phyloP scores from a whole-genome alignment of 1,140 invertebrate species.

The Drosophila malerkotliana region DNA sequence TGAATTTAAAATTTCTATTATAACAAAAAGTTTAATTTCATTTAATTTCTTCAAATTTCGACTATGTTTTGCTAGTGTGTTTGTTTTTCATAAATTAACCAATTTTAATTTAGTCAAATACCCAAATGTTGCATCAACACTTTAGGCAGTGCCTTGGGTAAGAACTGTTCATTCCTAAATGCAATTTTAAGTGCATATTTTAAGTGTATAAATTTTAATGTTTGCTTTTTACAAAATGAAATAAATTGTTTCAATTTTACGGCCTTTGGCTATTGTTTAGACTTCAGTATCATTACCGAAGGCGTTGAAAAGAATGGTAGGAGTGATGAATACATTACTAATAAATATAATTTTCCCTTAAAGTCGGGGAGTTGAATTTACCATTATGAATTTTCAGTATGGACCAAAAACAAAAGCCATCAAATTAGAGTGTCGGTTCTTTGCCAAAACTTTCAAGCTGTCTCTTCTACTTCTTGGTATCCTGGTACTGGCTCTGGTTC shows the following conservation, averaged over 20 bases:
- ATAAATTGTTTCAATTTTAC: constrained; percentile 32
- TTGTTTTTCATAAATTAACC: constrained; percentile 35
- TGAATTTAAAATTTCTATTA: too few relatives aligned
- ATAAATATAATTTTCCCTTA: neutral
- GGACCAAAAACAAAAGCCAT: constrained; percentile 21
- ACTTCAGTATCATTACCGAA: constrained; percentile 17
- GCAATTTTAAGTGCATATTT: neutral
- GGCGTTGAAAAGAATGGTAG: neutral
- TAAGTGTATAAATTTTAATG: neutral
- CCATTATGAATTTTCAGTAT: neutral
- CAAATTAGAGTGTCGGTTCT: constrained; percentile 47
- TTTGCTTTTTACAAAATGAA: constrained; percentile 13
- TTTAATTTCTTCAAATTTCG: too few relatives aligned
- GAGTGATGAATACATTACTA: neutral
- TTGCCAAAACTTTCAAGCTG: constrained; percentile 36
- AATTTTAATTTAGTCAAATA: constrained; percentile 28
- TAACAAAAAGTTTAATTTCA: too few relatives aligned
- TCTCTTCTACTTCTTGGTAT: neutral
- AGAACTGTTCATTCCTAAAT: constrained; percentile 2
- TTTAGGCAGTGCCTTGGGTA: neutral
- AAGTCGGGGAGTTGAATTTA: neutral
- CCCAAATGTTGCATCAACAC: constrained; percentile 15
- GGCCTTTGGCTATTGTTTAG: constrained; percentile 22
- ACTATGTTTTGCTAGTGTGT: neutral
- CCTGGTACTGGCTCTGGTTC: neutral